Evolutionary conservation across 2,113 vertebrate species (phyloP).

Genomic region (Rattus norvegicus): GRCr8 NC_086027.1:96749501-96750000

Average conservation of each 20-base stretch:
- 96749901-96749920: constrained; percentile 49
- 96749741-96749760: constrained; percentile 67
- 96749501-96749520: neutral
- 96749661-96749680: constrained; percentile 61
- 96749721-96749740: constrained; percentile 5
- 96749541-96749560: constrained; percentile 37
- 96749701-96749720: constrained; percentile 47
- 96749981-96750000: neutral
- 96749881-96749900: constrained; percentile 55
- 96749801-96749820: constrained; percentile 58
- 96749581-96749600: constrained; percentile 69
- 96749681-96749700: constrained; percentile 22
- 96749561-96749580: constrained; percentile 28
- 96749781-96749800: constrained; percentile 16
- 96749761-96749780: constrained; percentile 34
- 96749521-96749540: neutral
- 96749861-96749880: constrained; percentile 77
- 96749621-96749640: constrained; percentile 41
- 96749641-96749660: constrained; percentile 57
- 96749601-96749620: constrained; percentile 55
- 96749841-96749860: constrained; percentile 23
- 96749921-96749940: constrained; percentile 47
- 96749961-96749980: constrained; percentile 57
- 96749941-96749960: constrained; percentile 31
- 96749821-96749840: constrained; percentile 4